phyloP scores from a whole-genome alignment of 2,113 vertebrate genomes.

The Morone saxatilis region DNA sequence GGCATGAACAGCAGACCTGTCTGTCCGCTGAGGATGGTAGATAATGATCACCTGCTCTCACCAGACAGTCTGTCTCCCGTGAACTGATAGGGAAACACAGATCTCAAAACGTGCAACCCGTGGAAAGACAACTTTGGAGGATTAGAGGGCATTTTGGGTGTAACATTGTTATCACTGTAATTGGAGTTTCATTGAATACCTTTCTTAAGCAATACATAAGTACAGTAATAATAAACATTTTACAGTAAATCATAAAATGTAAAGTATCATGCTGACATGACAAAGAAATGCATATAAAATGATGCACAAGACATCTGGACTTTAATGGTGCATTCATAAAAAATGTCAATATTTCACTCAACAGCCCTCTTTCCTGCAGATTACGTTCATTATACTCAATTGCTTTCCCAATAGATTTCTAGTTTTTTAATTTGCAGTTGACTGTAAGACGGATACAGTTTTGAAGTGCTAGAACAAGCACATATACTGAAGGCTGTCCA shows the following conservation, averaged over 20 bases:
- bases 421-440: background rate
- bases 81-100: slow-evolving; percentile 62
- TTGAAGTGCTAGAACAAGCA: background rate
- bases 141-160: background rate
- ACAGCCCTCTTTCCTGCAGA: too few relatives aligned
- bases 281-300: background rate
- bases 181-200: background rate
- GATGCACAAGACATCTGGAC: background rate
- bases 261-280: background rate
- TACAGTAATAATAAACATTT: too few relatives aligned
- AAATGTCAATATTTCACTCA: background rate
- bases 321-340: background rate
- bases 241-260: background rate
- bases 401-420: background rate
- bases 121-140: slow-evolving; percentile 15
- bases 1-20: slow-evolving; percentile 66
- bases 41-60: slow-evolving; percentile 75
- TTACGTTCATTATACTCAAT: background rate
- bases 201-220: background rate
- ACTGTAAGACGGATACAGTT: background rate
- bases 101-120: slow-evolving; percentile 37
- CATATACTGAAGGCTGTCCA: background rate
- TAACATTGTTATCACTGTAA: background rate
- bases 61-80: slow-evolving; percentile 76
- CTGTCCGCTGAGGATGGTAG: slow-evolving; percentile 52